Evolutionary conservation across 2,113 vertebrate species (phyloP).

Genomic region (Hippocampus guttulatus): DNA sequence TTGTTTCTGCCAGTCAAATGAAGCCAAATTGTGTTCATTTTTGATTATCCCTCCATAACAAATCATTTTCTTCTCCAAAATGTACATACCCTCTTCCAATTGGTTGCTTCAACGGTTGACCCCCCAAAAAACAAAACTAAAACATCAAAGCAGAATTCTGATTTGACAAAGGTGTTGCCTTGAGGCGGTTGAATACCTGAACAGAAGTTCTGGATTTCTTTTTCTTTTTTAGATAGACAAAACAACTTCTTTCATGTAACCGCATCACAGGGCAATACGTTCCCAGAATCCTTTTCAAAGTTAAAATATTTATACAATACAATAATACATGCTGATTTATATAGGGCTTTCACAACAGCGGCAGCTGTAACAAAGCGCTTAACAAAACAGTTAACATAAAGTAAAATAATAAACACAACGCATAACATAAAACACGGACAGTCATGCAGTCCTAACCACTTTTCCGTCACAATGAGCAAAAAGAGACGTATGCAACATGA

Average conservation of each 20-base stretch:
- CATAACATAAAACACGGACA: too few relatives aligned
- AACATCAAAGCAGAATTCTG: not conserved
- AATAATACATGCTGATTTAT: too few relatives aligned
- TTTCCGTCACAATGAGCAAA: too few relatives aligned
- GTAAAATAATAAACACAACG: too few relatives aligned
- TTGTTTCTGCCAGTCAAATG: too few relatives aligned
- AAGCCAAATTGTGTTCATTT: too few relatives aligned
- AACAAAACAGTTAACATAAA: too few relatives aligned
- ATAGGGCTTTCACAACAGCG: too few relatives aligned
- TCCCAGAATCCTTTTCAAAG: not conserved
- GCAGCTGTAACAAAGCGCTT: too few relatives aligned
- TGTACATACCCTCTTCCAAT: not conserved
- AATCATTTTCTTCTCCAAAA: not conserved
- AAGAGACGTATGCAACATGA: not conserved
- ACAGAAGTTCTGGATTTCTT: not conserved
- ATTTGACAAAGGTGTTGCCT: not conserved
- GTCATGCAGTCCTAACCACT: too few relatives aligned
- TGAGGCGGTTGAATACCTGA: not conserved
- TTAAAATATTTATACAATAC: not conserved
- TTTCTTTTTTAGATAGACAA: conserved; percentile 23
- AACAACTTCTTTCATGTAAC: conserved; percentile 21
- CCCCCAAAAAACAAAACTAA: not conserved
- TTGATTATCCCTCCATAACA: too few relatives aligned
- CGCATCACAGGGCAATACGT: not conserved
- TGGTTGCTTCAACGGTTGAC: not conserved